phyloP scores from a whole-genome alignment of 2,888 invertebrate species.

The Chirona hameri region DNA sequence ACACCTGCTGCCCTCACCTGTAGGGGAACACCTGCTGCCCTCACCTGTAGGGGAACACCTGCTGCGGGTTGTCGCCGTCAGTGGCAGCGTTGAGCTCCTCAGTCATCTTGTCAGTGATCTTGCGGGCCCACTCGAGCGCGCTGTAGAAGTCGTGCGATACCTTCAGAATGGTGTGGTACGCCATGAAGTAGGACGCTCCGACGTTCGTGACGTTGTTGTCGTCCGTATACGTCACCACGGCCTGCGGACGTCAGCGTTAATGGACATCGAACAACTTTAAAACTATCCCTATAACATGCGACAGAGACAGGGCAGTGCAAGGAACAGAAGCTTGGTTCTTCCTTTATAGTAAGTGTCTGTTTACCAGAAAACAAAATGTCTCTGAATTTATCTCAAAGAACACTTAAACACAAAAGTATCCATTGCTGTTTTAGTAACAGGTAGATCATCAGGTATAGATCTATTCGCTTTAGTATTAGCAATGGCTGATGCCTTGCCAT shows the following conservation, averaged over 20 bases:
- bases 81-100: slow-evolving; percentile 58
- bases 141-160: slow-evolving; percentile 77
- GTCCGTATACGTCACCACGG: slow-evolving; percentile 32
- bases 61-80: slow-evolving; percentile 51
- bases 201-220: slow-evolving; percentile 45
- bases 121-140: slow-evolving; percentile 70
- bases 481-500: too few species aligned
- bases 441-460: too few species aligned
- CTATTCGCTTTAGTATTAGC: too few species aligned
- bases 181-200: slow-evolving; percentile 78
- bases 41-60: slow-evolving; percentile 84
- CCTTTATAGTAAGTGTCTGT: too few species aligned
- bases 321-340: too few species aligned
- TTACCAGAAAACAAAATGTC: too few species aligned
- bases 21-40: slow-evolving; percentile 74
- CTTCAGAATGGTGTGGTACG: slow-evolving; percentile 77
- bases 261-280: too few species aligned
- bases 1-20: slow-evolving; percentile 48
- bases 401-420: too few species aligned
- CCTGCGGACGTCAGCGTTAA: not conserved
- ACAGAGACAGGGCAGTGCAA: too few species aligned
- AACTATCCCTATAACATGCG: too few species aligned
- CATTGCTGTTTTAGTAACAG: too few species aligned
- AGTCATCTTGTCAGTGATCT: slow-evolving; percentile 71
- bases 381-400: too few species aligned